Base-by-base conservation (phyloP, 2,113 vertebrate genomes). In the Tretioscincus oriximinensis region DNA sequence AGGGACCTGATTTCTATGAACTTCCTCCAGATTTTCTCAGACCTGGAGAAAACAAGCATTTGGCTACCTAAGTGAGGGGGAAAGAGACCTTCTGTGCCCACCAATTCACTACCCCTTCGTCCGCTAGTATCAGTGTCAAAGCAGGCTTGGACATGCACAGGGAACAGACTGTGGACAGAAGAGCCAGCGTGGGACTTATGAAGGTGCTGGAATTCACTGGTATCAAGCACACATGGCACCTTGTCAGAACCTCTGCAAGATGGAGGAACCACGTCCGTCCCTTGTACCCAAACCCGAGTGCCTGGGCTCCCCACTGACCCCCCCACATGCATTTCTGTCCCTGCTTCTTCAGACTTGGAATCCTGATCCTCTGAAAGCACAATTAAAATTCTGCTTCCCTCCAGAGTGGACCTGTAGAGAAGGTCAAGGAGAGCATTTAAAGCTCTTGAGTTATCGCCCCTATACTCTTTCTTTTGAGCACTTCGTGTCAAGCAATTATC, bases 341-440 rank as follows among this genome's bases (percentile, higher is more conserved):
- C 73, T 70, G 65, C 35, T 70, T 14, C 73, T 76, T 47, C 65
- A 9, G 10, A 35, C 73, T 29, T 35, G 45, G 51, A n/a, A 9
- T 26, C 65, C 73, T 26, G 63, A 58, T 81, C 61, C 58, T 35
- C 26, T 16, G 54, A 76, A 81, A 81, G 80, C 80, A 81, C 73
- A 76, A 69, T 75, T 11, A 8, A 26, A 45, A 8, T 20, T 51
- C 24, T 28, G 49, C 47, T 79, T 11, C 1, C 26, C 51, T 26
- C 18, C 5, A 7, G 9, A 35, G 10, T 10, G 8, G 63, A 66
- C 6, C 70, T 29, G 6, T 61, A 68, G 80, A 49, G 24, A 29
- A 9, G 51, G 35, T 7, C 7, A 16, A 29, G 49, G 18, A 7
- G 26, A 47, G 1, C 67, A 41, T 81, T 29, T 28, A 28, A 63